These are phyloP conservation scores for Drosophila leonis DNA, from an alignment of 2,888 invertebrate species.

Conservation along the genomic window DNA sequence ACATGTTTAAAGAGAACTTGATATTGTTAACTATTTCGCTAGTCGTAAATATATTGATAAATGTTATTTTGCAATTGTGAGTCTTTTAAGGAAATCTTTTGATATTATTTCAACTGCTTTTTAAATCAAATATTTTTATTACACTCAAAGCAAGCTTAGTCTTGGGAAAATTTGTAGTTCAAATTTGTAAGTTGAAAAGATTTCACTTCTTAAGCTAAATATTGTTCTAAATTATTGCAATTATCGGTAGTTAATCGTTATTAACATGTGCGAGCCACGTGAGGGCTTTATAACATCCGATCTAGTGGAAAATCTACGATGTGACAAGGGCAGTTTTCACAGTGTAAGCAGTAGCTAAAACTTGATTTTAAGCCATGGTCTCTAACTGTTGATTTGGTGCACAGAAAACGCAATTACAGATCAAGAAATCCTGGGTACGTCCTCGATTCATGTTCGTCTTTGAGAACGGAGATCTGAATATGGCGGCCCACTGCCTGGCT, in stretches of 20 bases:
- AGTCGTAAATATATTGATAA: not conserved
- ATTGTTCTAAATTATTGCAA: constrained; percentile 41
- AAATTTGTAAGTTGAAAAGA: not conserved
- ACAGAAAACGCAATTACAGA: not conserved
- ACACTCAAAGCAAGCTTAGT: constrained; percentile 3
- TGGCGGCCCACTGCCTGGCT: constrained; percentile 74
- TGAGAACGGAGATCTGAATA: constrained; percentile 77
- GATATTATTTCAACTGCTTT: not conserved
- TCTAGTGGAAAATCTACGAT: constrained; percentile 44
- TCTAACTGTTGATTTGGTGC: not conserved
- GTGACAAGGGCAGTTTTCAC: not conserved
- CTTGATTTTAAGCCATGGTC: not conserved
- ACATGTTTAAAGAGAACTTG: too few relatives aligned
- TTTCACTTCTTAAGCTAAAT: not conserved
- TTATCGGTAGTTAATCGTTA: not conserved
- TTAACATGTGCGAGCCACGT: constrained; percentile 51
- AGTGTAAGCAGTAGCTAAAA: constrained; percentile 15
- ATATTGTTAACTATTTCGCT: not conserved
- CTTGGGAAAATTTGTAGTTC: not conserved
- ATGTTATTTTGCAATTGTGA: not conserved
- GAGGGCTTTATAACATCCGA: constrained; percentile 53
- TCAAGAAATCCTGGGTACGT: constrained; percentile 36
- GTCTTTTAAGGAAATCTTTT: not conserved
- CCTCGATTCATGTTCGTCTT: constrained; percentile 77
- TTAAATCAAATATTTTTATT: not conserved